These are phyloP conservation scores for Drosophila pegasa DNA, from an alignment of 2,888 invertebrate genomes.

Conservation along the genomic window DNA sequence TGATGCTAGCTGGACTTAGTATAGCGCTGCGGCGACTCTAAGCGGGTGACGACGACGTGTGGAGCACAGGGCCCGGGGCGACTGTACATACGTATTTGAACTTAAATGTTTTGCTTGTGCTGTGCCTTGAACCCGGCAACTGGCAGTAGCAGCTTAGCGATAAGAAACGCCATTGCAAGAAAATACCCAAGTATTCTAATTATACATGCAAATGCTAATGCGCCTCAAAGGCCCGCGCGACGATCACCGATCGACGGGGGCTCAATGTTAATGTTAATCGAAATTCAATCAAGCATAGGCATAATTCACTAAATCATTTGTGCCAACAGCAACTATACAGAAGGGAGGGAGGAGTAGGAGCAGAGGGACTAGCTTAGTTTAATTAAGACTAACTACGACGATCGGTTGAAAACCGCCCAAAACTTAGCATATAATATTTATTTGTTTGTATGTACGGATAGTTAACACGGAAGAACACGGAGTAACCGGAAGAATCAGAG, in stretches of 20 bases:
- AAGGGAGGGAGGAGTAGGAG: background rate
- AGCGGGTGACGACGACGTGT: slow-evolving; percentile 8
- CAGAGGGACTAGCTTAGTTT: slow-evolving; percentile 55
- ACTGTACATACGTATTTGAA: slow-evolving; percentile 52
- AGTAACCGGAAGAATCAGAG: slow-evolving; percentile 13
- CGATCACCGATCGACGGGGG: slow-evolving; percentile 37
- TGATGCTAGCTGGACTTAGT: slow-evolving; percentile 25
- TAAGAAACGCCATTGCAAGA: slow-evolving; percentile 49
- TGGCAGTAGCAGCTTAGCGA: slow-evolving; percentile 39
- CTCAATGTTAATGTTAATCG: slow-evolving; percentile 68
- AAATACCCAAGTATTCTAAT: slow-evolving; percentile 75
- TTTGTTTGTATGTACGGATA: slow-evolving; percentile 66
- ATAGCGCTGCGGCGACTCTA: slow-evolving; percentile 51
- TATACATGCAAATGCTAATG: slow-evolving; percentile 71
- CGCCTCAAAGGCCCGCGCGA: slow-evolving; percentile 32
- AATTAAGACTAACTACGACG: slow-evolving; percentile 64
- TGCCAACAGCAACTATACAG: slow-evolving; percentile 56
- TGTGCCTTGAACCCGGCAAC: slow-evolving; percentile 40
- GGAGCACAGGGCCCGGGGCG: background rate
- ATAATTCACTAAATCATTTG: slow-evolving; percentile 53
- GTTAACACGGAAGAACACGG: slow-evolving; percentile 38
- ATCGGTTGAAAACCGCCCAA: slow-evolving; percentile 74
- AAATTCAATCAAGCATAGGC: slow-evolving; percentile 52
- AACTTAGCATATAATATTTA: slow-evolving; percentile 76
- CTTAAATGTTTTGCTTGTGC: slow-evolving; percentile 32